These are phyloP conservation scores for Acrocera orbiculus DNA, from an alignment of 2,888 invertebrate genomes.

Conservation along the genomic window DNA sequence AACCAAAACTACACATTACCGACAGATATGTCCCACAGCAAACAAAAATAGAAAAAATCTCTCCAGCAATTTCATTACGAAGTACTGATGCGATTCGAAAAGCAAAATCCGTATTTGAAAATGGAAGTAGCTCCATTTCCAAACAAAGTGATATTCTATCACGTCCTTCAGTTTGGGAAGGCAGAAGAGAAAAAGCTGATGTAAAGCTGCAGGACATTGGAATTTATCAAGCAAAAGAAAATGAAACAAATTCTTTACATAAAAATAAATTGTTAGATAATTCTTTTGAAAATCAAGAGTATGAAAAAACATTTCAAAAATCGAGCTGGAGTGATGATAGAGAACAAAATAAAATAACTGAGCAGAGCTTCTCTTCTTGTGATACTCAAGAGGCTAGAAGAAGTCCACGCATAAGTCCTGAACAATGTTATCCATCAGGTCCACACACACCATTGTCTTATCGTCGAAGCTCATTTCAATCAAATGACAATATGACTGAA, in stretches of 20 bases:
- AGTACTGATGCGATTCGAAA: constrained; percentile 49
- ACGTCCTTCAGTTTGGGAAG: constrained; percentile 35
- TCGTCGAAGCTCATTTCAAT: constrained; percentile 9
- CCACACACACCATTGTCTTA: background rate
- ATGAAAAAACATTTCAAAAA: background rate
- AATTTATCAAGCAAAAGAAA: constrained; percentile 21
- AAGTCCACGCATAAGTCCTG: background rate
- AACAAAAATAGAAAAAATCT: too few relatives aligned
- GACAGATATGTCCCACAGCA: constrained; percentile 7
- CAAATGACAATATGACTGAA: constrained; percentile 9
- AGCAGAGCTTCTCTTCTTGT: background rate
- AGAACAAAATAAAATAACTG: background rate
- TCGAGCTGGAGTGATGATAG: background rate
- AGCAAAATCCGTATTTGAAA: constrained; percentile 52
- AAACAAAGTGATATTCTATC: constrained; percentile 34
- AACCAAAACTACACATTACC: constrained; percentile 2
- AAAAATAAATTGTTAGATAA: background rate
- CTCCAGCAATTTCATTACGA: too few relatives aligned
- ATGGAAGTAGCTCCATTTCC: constrained; percentile 18
- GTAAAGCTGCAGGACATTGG: constrained; percentile 35
- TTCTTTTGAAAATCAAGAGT: background rate
- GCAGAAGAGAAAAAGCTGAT: constrained; percentile 15
- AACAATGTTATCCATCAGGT: background rate
- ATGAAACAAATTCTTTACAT: constrained; percentile 1
- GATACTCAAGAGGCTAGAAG: background rate